These are phyloP conservation scores for Octomys mimax DNA, from an alignment of 2,797 vertebrate species.

Conservation along the genomic window DNA sequence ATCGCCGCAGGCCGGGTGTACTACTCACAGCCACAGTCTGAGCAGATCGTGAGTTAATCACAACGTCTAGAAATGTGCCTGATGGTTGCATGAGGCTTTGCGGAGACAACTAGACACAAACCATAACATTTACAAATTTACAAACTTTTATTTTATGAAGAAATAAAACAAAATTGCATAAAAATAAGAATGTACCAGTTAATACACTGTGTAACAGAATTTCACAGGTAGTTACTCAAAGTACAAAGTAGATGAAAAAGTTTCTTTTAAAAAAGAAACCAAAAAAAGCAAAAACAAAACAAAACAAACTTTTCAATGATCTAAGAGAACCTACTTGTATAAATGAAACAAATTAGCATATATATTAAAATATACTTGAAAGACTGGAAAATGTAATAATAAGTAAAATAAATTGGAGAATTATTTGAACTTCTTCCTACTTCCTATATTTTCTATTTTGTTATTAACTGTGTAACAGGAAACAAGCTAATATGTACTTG, in stretches of 20 bases:
- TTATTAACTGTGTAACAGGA: not conserved
- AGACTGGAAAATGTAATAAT: not conserved
- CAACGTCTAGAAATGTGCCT: too few species aligned
- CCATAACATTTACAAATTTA: not conserved
- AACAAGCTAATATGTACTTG: not conserved
- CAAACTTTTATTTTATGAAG: not conserved
- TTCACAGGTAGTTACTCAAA: not conserved
- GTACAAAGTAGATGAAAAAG: not conserved
- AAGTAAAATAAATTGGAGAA: not conserved
- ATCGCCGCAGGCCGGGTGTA: too few species aligned
- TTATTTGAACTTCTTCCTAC: not conserved
- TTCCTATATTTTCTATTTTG: not conserved
- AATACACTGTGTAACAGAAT: not conserved
- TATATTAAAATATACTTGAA: not conserved
- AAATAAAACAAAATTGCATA: not conserved
- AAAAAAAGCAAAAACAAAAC: not conserved
- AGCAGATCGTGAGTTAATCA: too few species aligned
- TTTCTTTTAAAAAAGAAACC: too few species aligned
- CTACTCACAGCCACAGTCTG: too few species aligned
- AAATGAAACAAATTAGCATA: not conserved
- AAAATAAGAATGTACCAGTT: not conserved
- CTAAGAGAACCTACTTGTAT: not conserved
- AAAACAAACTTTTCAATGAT: not conserved
- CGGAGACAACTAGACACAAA: too few species aligned
- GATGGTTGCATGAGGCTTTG: too few species aligned